These are phyloP conservation scores for Carabus problematicus DNA, from an alignment of 2,888 invertebrate genomes.

Conservation along the genomic window DNA sequence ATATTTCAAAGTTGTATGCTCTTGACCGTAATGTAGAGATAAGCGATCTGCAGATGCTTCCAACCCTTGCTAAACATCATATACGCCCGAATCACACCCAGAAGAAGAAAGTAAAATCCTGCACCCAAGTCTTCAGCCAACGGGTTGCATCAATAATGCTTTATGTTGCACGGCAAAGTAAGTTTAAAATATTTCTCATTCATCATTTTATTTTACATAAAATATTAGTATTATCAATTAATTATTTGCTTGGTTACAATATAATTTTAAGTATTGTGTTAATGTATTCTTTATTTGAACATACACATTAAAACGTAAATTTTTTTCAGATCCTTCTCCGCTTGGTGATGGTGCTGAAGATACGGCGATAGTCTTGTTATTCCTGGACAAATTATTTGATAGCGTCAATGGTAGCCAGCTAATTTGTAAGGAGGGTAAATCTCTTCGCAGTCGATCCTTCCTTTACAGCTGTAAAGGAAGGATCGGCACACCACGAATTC, in stretches of 20 bases:
- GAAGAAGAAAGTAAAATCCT: slow-evolving; percentile 19
- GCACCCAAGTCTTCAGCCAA: slow-evolving; percentile 15
- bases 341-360: neutral
- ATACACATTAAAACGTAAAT: too few relatives aligned
- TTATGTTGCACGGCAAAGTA: slow-evolving; percentile 10
- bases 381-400: too few relatives aligned
- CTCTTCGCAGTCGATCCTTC: neutral
- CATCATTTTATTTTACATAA: neutral
- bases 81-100: neutral
- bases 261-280: too few relatives aligned
- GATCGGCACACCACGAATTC: neutral
- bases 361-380: neutral
- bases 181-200: neutral
- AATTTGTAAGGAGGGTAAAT: neutral
- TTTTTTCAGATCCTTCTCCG: too few relatives aligned
- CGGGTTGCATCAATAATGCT: slow-evolving; percentile 15
- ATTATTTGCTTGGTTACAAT: too few relatives aligned
- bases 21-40: neutral
- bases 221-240: neutral
- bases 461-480: too few relatives aligned
- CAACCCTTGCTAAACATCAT: slow-evolving; percentile 14
- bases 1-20: neutral
- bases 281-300: too few relatives aligned
- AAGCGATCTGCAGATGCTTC: neutral
- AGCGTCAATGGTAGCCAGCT: neutral